Evolutionary conservation across 2,888 invertebrate genomes (phyloP).

Genomic region (Apodemia hepburni): DNA sequence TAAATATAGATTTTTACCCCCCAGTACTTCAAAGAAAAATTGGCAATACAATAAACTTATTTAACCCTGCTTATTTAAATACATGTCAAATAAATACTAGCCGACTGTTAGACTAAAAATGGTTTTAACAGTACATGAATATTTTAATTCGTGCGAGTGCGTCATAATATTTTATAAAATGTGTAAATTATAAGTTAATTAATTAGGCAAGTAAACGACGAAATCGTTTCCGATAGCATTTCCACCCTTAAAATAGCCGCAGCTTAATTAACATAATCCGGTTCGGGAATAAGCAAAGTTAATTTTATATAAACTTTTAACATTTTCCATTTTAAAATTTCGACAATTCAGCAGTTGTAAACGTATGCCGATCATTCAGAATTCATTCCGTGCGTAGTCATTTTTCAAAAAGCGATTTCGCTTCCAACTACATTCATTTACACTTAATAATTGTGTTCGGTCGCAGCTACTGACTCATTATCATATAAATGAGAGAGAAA

Average conservation of each 20-base stretch:
- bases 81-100: no score
- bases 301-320: slow-evolving; percentile 55
- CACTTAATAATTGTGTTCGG: slow-evolving; percentile 69
- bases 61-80: no score
- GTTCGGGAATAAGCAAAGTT: slow-evolving; percentile 55
- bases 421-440: slow-evolving; percentile 60
- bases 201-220: slow-evolving; percentile 55
- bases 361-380: slow-evolving; percentile 39
- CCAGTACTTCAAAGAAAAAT: no score
- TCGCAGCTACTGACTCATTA: slow-evolving; percentile 64
- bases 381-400: slow-evolving; percentile 38
- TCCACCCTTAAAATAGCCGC: slow-evolving; percentile 49
- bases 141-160: neutral
- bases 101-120: no score
- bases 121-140: no score
- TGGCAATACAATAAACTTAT: no score
- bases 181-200: slow-evolving; percentile 39
- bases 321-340: slow-evolving; percentile 47
- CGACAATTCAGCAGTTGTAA: slow-evolving; percentile 37
- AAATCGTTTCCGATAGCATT: slow-evolving; percentile 56
- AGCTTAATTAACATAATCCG: slow-evolving; percentile 60
- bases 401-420: slow-evolving; percentile 56
- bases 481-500: slow-evolving; percentile 78
- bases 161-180: no score
- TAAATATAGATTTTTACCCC: no score